Base-by-base conservation (phyloP, 2,113 vertebrate genomes). In the Dipodomys merriami region DNA sequence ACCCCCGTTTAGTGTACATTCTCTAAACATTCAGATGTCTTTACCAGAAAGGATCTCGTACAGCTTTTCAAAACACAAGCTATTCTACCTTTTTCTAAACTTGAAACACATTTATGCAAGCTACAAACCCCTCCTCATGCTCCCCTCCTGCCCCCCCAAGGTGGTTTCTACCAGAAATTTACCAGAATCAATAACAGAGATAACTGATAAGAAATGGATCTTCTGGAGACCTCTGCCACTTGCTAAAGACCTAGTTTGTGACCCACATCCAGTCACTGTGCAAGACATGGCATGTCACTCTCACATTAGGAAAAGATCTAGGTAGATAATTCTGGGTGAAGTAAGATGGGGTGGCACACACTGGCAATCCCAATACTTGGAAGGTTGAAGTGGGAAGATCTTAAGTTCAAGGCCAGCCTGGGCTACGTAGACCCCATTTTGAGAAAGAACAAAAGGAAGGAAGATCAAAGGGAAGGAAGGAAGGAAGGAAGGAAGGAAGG, bases 111-210 rank as follows among this genome's bases (percentile, higher is more conserved):
- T 15, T 46, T 23, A 35, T 72, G 20, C 91, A 85, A 84, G 29
- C 11, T 16, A 79, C 93, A 19, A 83, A 74, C 7, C 6, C 35
- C 16, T 46, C 7, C 2, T 0, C 7, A 39, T 39, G 39, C 39
- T 39, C 8, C 2, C 10, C 2, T 10, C 16, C 16, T 44, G 25
- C 13, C 23, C 10, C 0, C 10, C 7, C 5, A 65, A 22, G 53
- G 35, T 29, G 3, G 10, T 44, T 49, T 68, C 35, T 22, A 5
- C 82, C 71, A 78, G 7, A 68, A 27, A 90, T 33, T 49, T 12
- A 64, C 44, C 15, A 25, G 39, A 44, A 76, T 71, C 11, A 80
- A 13, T 19, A 76, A 46, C 44, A 12, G 1, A 81, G 3, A 80
- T 39, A 19, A 64, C 60, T 69, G 20, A 13, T 0, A 23, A 39